Conservation (phyloP, 2,113 vertebrate genomes). For the Saccopteryx bilineata region DNA sequence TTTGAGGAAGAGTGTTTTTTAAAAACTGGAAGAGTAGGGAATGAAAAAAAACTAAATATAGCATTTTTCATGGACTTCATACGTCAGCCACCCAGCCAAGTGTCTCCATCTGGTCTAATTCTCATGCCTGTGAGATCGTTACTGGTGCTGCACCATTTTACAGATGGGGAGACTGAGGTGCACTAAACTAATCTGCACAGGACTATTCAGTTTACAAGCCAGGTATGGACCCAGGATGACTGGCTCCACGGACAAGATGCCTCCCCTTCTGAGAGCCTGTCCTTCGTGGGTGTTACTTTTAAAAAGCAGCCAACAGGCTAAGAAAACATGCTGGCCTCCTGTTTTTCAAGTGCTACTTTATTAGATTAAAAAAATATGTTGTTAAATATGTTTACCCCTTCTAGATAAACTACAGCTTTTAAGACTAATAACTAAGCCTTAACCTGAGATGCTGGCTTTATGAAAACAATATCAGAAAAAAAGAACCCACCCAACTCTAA, state of each 20-base stretch:
- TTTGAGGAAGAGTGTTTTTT: neutral
- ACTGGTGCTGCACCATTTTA: neutral
- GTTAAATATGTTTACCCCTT: constrained; percentile 39
- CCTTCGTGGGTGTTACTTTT: neutral
- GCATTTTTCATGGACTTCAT: neutral
- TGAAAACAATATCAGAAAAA: constrained; percentile 47
- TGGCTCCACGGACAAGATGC: neutral
- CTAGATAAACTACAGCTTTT: constrained; percentile 56
- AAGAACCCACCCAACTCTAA: neutral
- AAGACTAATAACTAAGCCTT: neutral
- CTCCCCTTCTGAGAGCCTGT: neutral
- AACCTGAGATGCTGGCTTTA: constrained; percentile 40
- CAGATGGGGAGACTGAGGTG: neutral
- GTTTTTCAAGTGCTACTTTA: constrained; percentile 42
- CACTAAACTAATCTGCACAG: too few relatives aligned
- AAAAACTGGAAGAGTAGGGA: neutral
- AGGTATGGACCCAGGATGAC: fast-evolving
- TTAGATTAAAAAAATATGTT: constrained; percentile 58
- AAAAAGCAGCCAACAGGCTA: neutral
- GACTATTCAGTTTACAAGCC: neutral
- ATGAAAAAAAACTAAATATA: neutral
- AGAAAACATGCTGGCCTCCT: neutral
- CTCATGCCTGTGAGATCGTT: neutral
- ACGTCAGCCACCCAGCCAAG: neutral
- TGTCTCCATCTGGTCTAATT: too few relatives aligned